Evolutionary conservation across 2,113 vertebrate species (phyloP).

Genomic region (Bufo gargarizans): DNA sequence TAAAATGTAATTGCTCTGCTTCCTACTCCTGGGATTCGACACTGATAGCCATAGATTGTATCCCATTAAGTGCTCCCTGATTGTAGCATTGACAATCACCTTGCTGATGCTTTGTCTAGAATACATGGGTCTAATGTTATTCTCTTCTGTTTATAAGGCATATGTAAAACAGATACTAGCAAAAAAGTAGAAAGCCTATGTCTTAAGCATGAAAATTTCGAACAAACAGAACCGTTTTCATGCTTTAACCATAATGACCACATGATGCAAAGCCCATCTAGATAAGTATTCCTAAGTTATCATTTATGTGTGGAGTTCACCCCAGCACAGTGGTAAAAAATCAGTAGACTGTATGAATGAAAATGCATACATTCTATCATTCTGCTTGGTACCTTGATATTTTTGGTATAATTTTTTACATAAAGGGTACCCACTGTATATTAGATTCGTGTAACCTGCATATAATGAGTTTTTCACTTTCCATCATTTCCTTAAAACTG

Average conservation of each 20-base stretch:
- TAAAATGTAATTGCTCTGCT: constrained; percentile 9
- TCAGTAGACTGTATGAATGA: too few relatives aligned
- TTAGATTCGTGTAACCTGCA: too few relatives aligned
- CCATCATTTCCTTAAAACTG: too few relatives aligned
- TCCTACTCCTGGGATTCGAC: constrained; percentile 1
- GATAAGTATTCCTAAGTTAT: constrained; percentile 21
- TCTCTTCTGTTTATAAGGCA: neutral
- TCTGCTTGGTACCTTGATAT: too few relatives aligned
- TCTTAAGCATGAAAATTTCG: neutral
- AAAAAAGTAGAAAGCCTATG: neutral
- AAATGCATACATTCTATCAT: too few relatives aligned
- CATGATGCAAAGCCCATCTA: neutral
- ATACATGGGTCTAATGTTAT: neutral
- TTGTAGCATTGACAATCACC: neutral
- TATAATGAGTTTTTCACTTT: too few relatives aligned
- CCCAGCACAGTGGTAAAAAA: too few relatives aligned
- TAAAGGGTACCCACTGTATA: too few relatives aligned
- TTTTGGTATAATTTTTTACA: too few relatives aligned
- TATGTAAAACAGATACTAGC: neutral
- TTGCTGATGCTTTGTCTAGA: too few relatives aligned
- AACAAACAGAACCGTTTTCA: neutral
- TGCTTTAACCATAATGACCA: constrained; percentile 9
- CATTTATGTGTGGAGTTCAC: neutral
- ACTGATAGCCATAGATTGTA: constrained; percentile 6
- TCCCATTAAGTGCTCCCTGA: neutral